Evolutionary conservation across 2,888 invertebrate genomes (phyloP).

Genomic region (Apamea anceps): DNA sequence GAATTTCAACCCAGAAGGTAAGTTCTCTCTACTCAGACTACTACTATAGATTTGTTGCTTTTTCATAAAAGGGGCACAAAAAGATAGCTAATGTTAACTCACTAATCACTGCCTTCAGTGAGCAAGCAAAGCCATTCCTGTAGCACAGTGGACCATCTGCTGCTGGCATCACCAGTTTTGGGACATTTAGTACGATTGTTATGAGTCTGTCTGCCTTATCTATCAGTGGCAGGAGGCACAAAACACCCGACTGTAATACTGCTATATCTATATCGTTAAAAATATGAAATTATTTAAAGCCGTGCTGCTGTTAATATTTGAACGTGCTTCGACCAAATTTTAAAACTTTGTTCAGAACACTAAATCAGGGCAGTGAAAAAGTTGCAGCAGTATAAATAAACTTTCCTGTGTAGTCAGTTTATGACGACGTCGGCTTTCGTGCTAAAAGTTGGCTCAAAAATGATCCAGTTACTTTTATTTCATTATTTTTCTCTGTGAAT

Average conservation of each 20-base stretch:
- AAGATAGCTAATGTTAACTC: background rate
- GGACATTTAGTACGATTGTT: background rate
- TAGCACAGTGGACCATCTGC: background rate
- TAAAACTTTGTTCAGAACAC: constrained; percentile 53
- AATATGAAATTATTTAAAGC: constrained; percentile 15
- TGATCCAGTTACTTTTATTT: constrained; percentile 49
- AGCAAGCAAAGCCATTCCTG: background rate
- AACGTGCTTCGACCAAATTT: constrained; percentile 78
- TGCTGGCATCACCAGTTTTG: background rate
- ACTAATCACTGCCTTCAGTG: background rate
- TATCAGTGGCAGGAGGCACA: background rate
- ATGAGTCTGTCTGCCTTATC: background rate
- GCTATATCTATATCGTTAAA: constrained; percentile 26
- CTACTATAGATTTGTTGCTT: background rate
- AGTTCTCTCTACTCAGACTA: constrained; percentile 34
- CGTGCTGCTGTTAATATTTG: constrained; percentile 24
- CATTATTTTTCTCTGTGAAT: constrained; percentile 39
- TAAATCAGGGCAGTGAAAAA: constrained; percentile 64
- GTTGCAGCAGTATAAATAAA: constrained; percentile 61
- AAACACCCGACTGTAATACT: background rate
- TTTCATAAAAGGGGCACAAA: background rate
- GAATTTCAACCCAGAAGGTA: constrained; percentile 98
- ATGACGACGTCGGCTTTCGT: constrained; percentile 44
- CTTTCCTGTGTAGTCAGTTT: constrained; percentile 58
- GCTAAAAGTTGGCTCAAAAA: constrained; percentile 54